Evolutionary conservation across 1,140 invertebrate genomes (phyloP).

Genomic region (Psilanteris sp.): DNA sequence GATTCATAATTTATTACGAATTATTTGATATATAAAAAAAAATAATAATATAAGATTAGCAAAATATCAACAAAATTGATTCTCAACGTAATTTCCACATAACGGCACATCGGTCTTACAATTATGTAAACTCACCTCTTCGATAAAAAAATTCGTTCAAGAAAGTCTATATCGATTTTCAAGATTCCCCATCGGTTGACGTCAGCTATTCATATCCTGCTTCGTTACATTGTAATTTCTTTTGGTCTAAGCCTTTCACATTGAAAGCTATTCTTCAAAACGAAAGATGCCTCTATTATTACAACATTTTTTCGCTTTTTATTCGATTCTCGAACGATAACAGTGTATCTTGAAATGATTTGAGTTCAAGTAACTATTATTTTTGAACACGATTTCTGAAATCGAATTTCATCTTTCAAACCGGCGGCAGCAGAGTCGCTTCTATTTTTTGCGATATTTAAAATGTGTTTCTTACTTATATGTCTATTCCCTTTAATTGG

Average conservation of each 20-base stretch:
- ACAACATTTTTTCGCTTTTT: slow-evolving; percentile 48
- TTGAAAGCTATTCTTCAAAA: slow-evolving; percentile 47
- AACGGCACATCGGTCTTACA: slow-evolving; percentile 54
- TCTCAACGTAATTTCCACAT: slow-evolving; percentile 50
- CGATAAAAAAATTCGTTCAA: slow-evolving; percentile 58
- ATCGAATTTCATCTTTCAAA: neutral
- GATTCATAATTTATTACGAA: no score
- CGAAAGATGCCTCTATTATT: slow-evolving; percentile 59
- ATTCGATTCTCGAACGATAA: slow-evolving; percentile 29
- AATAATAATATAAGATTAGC: no score
- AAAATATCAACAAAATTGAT: slow-evolving; percentile 44
- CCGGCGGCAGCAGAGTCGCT: no score
- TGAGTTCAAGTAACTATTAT: neutral
- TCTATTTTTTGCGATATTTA: no score
- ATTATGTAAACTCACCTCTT: slow-evolving; percentile 61
- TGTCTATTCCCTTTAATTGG: no score
- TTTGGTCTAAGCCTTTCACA: slow-evolving; percentile 60
- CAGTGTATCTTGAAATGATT: slow-evolving; percentile 16
- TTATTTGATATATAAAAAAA: no score
- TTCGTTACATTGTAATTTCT: slow-evolving; percentile 61
- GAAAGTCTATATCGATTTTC: slow-evolving; percentile 62
- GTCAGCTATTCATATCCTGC: slow-evolving; percentile 59
- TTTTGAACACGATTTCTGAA: slow-evolving; percentile 4
- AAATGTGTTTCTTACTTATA: no score
- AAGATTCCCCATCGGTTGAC: slow-evolving; percentile 56